These are phyloP conservation scores for Coracias cyanogaster DNA, from an alignment of 2,797 vertebrate genomes.

Conservation along the genomic window DNA sequence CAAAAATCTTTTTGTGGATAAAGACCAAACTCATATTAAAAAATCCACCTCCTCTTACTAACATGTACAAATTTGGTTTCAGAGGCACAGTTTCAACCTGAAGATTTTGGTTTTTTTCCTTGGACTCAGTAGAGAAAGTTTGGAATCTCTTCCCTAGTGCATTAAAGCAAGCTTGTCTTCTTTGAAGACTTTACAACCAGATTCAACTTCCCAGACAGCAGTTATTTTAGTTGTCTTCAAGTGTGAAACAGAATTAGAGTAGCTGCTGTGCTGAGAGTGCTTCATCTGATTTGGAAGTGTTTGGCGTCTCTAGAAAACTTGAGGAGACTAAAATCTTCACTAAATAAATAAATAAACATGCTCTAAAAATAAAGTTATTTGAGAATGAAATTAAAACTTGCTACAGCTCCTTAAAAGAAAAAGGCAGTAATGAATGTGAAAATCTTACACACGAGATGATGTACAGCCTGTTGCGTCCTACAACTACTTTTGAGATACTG, in stretches of 20 bases:
- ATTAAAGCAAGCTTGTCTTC: neutral
- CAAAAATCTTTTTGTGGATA: neutral
- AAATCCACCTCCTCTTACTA: fast-evolving
- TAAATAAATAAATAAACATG: neutral
- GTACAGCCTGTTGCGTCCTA: neutral
- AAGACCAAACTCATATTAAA: neutral
- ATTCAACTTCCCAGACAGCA: neutral
- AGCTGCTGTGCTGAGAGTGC: neutral
- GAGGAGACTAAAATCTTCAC: neutral
- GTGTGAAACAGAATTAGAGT: slow-evolving; percentile 19
- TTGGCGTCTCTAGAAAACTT: neutral
- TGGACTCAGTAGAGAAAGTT: neutral
- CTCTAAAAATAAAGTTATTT: neutral
- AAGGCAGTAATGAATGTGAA: neutral
- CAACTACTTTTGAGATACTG: neutral
- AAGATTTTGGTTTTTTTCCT: neutral
- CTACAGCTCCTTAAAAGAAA: neutral
- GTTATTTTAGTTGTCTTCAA: slow-evolving; percentile 55
- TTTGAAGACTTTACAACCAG: neutral
- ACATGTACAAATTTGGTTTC: neutral
- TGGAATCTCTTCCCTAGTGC: neutral
- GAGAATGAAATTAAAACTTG: neutral
- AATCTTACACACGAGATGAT: neutral
- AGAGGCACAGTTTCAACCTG: neutral
- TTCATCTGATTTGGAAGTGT: slow-evolving; percentile 40